These are phyloP conservation scores for Amblyopsis rosae DNA, from an alignment of 2,113 vertebrate species.

Conservation along the genomic window DNA sequence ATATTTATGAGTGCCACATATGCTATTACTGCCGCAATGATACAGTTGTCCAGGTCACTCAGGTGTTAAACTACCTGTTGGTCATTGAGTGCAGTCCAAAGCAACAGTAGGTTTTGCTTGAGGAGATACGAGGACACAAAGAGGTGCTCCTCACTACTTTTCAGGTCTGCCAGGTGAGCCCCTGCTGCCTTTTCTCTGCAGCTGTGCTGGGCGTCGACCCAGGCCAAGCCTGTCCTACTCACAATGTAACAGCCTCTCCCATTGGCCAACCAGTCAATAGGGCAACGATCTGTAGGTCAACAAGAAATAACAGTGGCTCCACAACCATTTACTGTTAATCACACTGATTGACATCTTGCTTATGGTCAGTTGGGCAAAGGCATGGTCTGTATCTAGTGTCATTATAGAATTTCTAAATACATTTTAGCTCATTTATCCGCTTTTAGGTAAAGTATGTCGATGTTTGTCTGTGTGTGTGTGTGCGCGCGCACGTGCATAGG, in stretches of 20 bases:
- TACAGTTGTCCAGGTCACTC: not conserved
- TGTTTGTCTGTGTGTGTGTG: not conserved
- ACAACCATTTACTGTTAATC: not conserved
- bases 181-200: slow-evolving; percentile 66
- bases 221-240: slow-evolving; percentile 64
- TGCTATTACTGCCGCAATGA: not conserved
- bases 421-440: too few relatives aligned
- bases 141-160: slow-evolving; percentile 72
- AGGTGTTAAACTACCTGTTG: slow-evolving; percentile 67
- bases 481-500: not conserved
- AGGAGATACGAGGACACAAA: slow-evolving; percentile 78
- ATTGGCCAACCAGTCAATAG: slow-evolving; percentile 78
- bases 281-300: slow-evolving; percentile 74
- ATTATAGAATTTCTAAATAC: too few relatives aligned
- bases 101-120: slow-evolving; percentile 74
- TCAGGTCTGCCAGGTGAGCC: slow-evolving; percentile 79
- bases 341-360: not conserved
- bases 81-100: slow-evolving; percentile 86
- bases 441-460: not conserved
- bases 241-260: slow-evolving; percentile 81
- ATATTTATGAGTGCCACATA: not conserved
- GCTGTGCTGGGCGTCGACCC: slow-evolving; percentile 72
- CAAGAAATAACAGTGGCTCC: not conserved
- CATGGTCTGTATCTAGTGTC: too few relatives aligned
- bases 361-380: not conserved